Evolutionary conservation across 2,113 vertebrate genomes (phyloP).

Genomic region (Oryzias javanicus): DNA sequence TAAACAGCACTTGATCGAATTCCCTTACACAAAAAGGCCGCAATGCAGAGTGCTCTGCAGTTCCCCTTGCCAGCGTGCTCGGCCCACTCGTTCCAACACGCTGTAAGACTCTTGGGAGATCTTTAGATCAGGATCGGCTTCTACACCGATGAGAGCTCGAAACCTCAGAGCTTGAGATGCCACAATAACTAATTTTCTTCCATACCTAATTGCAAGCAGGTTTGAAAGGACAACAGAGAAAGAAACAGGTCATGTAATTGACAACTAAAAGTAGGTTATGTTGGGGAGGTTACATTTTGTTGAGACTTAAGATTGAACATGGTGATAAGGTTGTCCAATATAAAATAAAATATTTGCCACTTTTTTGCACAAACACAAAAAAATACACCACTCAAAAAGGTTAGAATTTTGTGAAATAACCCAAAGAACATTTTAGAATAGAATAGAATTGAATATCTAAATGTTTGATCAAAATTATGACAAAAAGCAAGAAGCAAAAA

Average conservation of each 20-base stretch:
- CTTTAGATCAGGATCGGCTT: conserved; percentile 88
- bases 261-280: not conserved
- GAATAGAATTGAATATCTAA: too few species aligned
- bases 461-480: too few species aligned
- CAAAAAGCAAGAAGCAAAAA: too few species aligned
- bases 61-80: conserved; percentile 94
- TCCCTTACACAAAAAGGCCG: conserved; percentile 83
- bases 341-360: too few species aligned
- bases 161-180: conserved; percentile 85
- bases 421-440: too few species aligned
- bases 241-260: not conserved
- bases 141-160: conserved; percentile 82
- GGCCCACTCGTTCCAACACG: conserved; percentile 90
- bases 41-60: conserved; percentile 91
- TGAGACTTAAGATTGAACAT: too few species aligned
- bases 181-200: conserved; percentile 86
- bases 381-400: too few species aligned
- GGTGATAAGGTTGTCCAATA: too few species aligned
- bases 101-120: conserved; percentile 90
- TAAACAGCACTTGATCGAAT: not conserved
- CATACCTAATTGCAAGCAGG: conserved; percentile 77
- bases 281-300: too few species aligned
- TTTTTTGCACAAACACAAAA: too few species aligned
- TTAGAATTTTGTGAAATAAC: too few species aligned
- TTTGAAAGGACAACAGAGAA: not conserved